These are phyloP conservation scores for Potorous gilbertii DNA, from an alignment of 2,797 vertebrate genomes.

Conservation along the genomic window DNA sequence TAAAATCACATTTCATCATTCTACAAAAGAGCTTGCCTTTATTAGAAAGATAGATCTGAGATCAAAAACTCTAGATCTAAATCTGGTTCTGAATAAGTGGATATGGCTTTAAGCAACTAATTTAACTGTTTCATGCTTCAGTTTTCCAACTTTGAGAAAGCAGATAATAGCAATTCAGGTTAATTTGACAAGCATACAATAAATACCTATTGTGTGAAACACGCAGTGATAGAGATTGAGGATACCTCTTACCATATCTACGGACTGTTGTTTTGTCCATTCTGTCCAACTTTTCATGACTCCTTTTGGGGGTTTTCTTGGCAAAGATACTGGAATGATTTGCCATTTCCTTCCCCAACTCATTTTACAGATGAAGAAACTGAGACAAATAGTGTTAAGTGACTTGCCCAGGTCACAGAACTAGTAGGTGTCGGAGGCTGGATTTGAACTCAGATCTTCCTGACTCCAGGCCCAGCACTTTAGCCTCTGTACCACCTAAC, in stretches of 20 bases:
- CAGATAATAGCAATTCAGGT: neutral
- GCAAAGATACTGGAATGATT: neutral
- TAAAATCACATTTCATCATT: neutral
- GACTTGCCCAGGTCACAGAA: neutral
- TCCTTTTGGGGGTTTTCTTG: neutral
- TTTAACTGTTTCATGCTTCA: neutral
- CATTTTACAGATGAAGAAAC: neutral
- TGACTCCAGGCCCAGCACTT: neutral
- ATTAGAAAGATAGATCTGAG: neutral
- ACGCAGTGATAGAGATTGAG: neutral
- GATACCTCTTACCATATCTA: neutral
- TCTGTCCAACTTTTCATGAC: neutral
- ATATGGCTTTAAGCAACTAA: neutral
- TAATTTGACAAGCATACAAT: neutral
- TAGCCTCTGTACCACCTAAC: neutral
- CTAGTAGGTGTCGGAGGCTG: neutral
- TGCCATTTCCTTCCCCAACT: neutral
- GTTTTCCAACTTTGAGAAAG: neutral
- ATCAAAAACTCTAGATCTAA: neutral
- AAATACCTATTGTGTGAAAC: neutral
- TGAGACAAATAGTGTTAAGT: neutral
- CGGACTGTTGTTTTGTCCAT: neutral
- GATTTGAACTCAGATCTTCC: neutral
- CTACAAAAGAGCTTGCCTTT: neutral
- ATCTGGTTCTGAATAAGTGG: neutral